A percentile compares a stretch with the other conserved stretches of the same genome.
Evolutionary conservation across 2,888 invertebrate species (phyloP).

Genomic region (Thera britannica): DNA sequence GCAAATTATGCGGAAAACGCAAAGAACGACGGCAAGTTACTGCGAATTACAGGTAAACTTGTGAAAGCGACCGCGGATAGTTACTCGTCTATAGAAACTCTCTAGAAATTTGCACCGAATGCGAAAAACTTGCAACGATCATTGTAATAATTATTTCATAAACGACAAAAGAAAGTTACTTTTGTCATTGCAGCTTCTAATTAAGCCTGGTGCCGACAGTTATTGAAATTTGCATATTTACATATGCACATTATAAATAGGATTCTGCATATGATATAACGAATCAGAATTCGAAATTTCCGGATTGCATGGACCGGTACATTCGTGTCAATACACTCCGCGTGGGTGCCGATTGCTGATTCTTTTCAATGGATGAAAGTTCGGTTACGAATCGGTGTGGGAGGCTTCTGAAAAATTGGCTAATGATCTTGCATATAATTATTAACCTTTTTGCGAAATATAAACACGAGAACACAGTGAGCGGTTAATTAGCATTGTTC

Average conservation of each 20-base stretch:
- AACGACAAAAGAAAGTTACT: conserved; percentile 32
- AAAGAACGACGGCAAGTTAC: conserved; percentile 50
- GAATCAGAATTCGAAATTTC: conserved; percentile 67
- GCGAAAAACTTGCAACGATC: conserved; percentile 24
- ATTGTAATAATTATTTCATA: conserved; percentile 37
- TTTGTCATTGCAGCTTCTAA: conserved; percentile 31
- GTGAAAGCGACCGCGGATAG: conserved; percentile 61
- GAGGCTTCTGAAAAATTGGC: conserved; percentile 53
- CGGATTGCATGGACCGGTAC: conserved; percentile 69
- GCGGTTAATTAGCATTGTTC: background rate
- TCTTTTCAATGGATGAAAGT: conserved; percentile 79
- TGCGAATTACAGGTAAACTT: conserved; percentile 53
- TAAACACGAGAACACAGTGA: background rate
- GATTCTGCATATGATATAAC: conserved; percentile 63
- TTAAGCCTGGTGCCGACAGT: conserved; percentile 27
- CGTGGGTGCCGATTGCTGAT: conserved; percentile 60
- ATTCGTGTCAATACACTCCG: conserved; percentile 70
- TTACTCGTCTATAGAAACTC: conserved; percentile 59
- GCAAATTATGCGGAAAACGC: conserved; percentile 45
- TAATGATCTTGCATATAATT: conserved; percentile 47
- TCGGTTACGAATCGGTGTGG: conserved; percentile 51
- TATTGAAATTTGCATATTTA: conserved; percentile 47
- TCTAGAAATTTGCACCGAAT: conserved; percentile 50
- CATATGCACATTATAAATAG: conserved; percentile 49
- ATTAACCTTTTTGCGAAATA: conserved; percentile 9